Percentiles rank a stretch among this genome's conserved stretches.
Evolutionary conservation across 2,888 invertebrate genomes (phyloP).

Genomic region (Mythimna lalbum): DNA sequence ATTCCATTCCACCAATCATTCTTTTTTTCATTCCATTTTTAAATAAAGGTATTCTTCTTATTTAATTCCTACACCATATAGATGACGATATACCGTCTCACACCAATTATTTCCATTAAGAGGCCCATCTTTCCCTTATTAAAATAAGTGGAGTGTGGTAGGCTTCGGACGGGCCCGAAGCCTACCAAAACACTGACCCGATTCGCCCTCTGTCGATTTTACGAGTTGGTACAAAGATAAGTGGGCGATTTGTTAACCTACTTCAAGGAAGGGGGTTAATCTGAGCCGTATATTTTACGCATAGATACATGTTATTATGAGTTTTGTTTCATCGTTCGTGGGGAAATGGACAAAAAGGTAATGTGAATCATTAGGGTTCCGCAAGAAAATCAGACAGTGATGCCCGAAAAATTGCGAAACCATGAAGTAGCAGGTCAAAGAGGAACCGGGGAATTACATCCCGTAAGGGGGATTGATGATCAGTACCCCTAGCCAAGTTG

Average conservation of each 20-base stretch:
- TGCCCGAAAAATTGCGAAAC: no score
- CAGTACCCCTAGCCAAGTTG: no score
- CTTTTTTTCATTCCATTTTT: no score
- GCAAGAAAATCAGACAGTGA: no score
- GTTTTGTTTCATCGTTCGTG: constrained; percentile 4
- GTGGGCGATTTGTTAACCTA: constrained; percentile 57
- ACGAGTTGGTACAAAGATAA: constrained; percentile 46
- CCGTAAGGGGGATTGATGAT: no score
- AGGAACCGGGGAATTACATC: no score
- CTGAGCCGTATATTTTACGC: constrained; percentile 53
- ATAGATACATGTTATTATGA: constrained; percentile 53
- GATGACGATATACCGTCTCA: not conserved
- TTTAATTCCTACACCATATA: not conserved
- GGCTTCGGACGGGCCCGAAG: not conserved
- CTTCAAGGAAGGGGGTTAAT: constrained; percentile 55
- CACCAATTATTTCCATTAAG: not conserved
- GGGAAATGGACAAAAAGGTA: not conserved
- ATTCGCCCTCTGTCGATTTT: constrained; percentile 39
- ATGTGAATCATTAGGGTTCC: constrained; percentile 18
- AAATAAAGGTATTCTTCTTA: no score
- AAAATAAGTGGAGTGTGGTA: constrained; percentile 11
- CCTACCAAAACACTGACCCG: constrained; percentile 47
- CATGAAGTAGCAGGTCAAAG: no score
- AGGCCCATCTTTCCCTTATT: constrained; percentile 9
- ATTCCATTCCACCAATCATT: no score